Percentiles rank a stretch among this genome's conserved stretches.
Conservation (phyloP, 2,888 invertebrate species). For the Drosophila anomelani region DNA sequence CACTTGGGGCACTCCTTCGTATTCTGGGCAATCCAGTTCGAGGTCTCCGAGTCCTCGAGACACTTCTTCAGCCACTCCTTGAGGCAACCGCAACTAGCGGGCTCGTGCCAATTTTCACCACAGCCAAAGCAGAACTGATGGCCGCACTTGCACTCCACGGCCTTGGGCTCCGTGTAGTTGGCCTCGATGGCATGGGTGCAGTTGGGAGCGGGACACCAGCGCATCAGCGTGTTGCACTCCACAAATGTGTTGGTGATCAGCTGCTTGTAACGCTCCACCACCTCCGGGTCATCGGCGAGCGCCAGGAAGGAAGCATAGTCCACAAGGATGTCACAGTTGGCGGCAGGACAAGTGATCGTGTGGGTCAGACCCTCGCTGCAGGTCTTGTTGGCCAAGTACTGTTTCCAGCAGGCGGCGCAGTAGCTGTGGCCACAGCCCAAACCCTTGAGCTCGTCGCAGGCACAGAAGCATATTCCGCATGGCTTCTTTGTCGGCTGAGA, state of each 20-base stretch:
- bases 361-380: slow-evolving; percentile 98
- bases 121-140: slow-evolving; percentile 98
- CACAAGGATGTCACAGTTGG: slow-evolving; percentile 97
- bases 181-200: slow-evolving; percentile 98
- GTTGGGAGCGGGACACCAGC: slow-evolving; percentile 99
- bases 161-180: slow-evolving; percentile 94
- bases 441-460: slow-evolving; percentile 96
- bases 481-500: slow-evolving; percentile 87
- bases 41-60: slow-evolving; percentile 99
- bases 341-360: slow-evolving; percentile 98
- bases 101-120: slow-evolving; percentile 99
- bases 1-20: slow-evolving; percentile 99
- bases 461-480: slow-evolving; percentile 95
- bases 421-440: slow-evolving; percentile 98
- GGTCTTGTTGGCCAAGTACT: slow-evolving; percentile 98
- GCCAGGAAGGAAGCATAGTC: slow-evolving; percentile 98
- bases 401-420: slow-evolving; percentile 97
- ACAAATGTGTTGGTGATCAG: slow-evolving; percentile 99
- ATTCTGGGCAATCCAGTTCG: slow-evolving; percentile 99
- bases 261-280: slow-evolving; percentile 97
- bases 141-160: slow-evolving; percentile 95
- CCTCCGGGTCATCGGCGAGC: slow-evolving; percentile 93
- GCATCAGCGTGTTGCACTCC: slow-evolving; percentile 97
- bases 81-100: slow-evolving; percentile 96
- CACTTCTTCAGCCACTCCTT: slow-evolving; percentile 99